A percentile compares a stretch with the other conserved stretches of the same genome.
Evolutionary conservation across 2,888 invertebrate genomes (phyloP).

Genomic region (Napeogenes sylphis): DNA sequence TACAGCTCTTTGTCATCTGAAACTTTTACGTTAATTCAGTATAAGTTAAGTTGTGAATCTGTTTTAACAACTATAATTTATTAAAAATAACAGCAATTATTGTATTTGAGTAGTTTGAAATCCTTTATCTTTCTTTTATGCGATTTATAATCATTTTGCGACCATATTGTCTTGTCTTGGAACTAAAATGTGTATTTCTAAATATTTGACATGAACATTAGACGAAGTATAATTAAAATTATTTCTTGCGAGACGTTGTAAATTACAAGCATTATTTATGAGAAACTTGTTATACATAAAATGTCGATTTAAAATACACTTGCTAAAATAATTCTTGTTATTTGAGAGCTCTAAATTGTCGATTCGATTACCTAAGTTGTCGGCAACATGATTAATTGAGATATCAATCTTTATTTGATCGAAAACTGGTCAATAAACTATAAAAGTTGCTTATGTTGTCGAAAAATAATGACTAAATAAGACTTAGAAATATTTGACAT

Average conservation of each 20-base stretch:
- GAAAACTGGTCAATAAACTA: neutral
- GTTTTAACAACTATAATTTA: neutral
- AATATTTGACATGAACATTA: too few relatives aligned
- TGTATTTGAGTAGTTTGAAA: conserved; percentile 4
- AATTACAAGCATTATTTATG: neutral
- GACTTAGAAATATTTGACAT: too few relatives aligned
- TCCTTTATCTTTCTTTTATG: neutral
- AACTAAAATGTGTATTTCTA: too few relatives aligned
- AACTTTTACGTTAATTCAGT: neutral
- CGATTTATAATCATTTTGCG: too few relatives aligned
- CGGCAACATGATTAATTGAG: conserved; percentile 2
- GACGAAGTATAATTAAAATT: neutral
- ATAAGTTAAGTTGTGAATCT: conserved; percentile 10
- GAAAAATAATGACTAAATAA: too few relatives aligned
- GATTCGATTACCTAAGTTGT: neutral
- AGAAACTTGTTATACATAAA: neutral
- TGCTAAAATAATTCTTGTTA: neutral
- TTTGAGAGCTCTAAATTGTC: neutral
- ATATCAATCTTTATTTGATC: neutral
- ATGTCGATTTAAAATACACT: neutral
- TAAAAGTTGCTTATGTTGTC: neutral
- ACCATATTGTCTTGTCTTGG: too few relatives aligned
- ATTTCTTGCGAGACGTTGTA: neutral
- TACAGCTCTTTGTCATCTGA: neutral
- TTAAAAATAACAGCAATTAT: neutral